Base-by-base conservation (phyloP, 2,797 vertebrate genomes). In the Phyllotis vaccarum region DNA sequence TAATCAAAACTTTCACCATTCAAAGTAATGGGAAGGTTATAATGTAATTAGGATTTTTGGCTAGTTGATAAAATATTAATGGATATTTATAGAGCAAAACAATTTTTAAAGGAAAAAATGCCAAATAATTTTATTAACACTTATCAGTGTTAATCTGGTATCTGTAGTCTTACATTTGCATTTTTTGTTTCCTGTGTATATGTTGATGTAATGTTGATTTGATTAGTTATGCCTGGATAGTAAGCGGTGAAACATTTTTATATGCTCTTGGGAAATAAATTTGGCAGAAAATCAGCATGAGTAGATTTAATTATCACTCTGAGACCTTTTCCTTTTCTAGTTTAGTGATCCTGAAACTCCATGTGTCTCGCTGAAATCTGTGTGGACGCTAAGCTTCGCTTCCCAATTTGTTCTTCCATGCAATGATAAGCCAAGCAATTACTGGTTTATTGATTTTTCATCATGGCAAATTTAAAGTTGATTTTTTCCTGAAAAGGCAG, bases 211-310 rank as follows among this genome's bases (percentile, higher is more conserved):
- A 64, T 9, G 78, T 88, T 98, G 98, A 98, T 98, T 99, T 98
- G 99, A 99, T 99, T 99, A 98, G 98, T 99, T 99, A 99, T 99
- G 99, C 99, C 99, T 98, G 98, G 99, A 98, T 99, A 97, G 99
- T 98, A 98, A 99, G 98, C 99, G 97, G 98, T 96, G 98, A 99
- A 99, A 99, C 99, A 98, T 99, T 99, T 98, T 99, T 98, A 98
- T 99, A 97, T 97, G 98, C 99, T 98, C 99, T 12, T 94, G 99
- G 99, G 99, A 99, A 99, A 99, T 99, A 99, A 99, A 99, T 99
- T 99, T 99, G 99, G 99, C 99, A 99, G 99, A 98, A 99, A 99
- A 99, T 99, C 99, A 99, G 99, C 99, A 98, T 98, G 99, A 99
- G 99, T 99, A 99, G 99, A 99, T 99, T 99, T 99, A 99, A 99